A percentile compares a stretch with the other conserved stretches of the same genome.
These are phyloP conservation scores for Nannospalax galili DNA, from an alignment of 2,113 vertebrate species.

Conservation along the genomic window DNA sequence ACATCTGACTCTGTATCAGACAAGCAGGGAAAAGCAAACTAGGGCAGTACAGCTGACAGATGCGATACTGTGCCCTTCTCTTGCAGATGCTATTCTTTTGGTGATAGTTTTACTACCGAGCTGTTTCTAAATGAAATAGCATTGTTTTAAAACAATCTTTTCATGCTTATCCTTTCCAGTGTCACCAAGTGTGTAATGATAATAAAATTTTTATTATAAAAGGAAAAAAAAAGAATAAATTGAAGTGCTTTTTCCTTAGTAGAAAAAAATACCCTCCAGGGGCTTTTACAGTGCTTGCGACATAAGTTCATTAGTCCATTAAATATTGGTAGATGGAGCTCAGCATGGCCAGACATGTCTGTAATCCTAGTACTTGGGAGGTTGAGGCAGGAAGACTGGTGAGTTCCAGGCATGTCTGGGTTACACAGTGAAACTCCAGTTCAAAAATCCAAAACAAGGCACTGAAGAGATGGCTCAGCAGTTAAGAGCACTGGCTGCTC, in stretches of 20 bases:
- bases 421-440: background rate
- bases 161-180: background rate
- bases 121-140: background rate
- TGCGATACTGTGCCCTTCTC: background rate
- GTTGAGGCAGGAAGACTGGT: background rate
- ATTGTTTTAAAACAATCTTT: background rate
- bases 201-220: background rate
- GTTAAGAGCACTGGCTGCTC: no score
- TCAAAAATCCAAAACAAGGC: background rate
- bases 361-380: background rate
- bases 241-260: conserved; percentile 4
- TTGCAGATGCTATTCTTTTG: background rate
- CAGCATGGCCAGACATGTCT: background rate
- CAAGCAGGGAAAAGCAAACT: background rate
- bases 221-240: background rate
- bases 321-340: background rate
- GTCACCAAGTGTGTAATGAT: background rate
- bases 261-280: background rate
- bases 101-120: background rate
- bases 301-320: background rate
- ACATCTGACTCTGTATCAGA: background rate
- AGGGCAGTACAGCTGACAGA: background rate
- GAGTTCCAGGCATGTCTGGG: background rate
- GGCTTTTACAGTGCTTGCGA: background rate
- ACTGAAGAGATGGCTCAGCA: no score